Conservation (phyloP, 35 echinoderm and acorn worm species). For the Apostichopus californicus region DNA sequence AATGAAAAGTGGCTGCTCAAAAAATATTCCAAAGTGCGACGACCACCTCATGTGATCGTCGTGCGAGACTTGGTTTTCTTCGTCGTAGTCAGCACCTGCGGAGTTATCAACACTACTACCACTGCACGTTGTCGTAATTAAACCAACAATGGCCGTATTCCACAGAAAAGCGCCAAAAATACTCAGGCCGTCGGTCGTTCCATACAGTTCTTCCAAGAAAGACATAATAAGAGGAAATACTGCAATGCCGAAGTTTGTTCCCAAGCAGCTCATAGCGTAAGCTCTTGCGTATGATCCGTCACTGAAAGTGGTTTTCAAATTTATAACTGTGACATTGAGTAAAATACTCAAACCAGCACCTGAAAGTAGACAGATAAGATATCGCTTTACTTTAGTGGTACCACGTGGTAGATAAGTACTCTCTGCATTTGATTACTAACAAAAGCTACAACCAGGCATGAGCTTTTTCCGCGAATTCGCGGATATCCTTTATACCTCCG, state of each 20-base stretch:
- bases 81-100: not conserved
- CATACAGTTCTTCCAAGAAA: not conserved
- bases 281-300: constrained; percentile 1
- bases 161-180: not conserved
- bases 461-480: too few species aligned
- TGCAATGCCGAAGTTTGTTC: not conserved
- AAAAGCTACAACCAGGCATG: too few species aligned
- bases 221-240: not conserved
- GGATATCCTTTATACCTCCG: too few species aligned
- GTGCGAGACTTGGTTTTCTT: not conserved
- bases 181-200: not conserved
- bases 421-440: not conserved
- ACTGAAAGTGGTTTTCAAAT: not conserved
- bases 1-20: not conserved
- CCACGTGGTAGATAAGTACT: not conserved
- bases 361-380: not conserved
- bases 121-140: not conserved
- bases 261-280: not conserved
- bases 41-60: not conserved
- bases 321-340: not conserved
- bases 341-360: constrained; percentile 28
- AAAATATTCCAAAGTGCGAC: not conserved
- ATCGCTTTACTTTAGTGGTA: not conserved
- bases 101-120: not conserved
- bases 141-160: too few species aligned